Evolutionary conservation across 2,113 vertebrate species (phyloP).

Genomic region (Neogale vison): DNA sequence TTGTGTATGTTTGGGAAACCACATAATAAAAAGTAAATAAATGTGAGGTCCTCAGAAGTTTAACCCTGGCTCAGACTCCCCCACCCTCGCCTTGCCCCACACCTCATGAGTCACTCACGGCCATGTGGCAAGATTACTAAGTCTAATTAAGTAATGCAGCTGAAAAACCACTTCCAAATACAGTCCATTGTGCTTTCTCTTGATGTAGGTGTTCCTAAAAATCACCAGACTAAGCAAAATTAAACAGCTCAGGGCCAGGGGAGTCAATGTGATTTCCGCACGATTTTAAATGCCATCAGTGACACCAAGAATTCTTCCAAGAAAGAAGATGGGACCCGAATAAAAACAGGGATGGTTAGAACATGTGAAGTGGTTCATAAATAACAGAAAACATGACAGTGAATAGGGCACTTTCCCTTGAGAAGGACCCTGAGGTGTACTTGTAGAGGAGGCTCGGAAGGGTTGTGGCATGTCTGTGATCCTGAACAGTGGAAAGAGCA

Average conservation of each 20-base stretch:
- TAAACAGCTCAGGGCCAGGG: neutral
- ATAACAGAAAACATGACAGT: neutral
- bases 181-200: neutral
- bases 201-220: neutral
- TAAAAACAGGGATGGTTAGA: neutral
- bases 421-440: neutral
- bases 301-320: neutral
- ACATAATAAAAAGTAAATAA: neutral
- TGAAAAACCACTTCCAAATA: neutral
- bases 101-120: neutral
- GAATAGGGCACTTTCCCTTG: neutral
- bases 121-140: neutral
- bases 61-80: neutral
- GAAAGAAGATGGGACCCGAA: neutral
- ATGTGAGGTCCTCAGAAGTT: neutral
- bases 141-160: neutral
- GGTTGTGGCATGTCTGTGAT: neutral
- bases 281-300: neutral
- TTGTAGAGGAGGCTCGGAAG: neutral
- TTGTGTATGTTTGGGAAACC: neutral
- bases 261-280: neutral
- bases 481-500: rapidly evolving
- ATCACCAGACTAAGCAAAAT: neutral
- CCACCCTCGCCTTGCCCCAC: too few relatives aligned
- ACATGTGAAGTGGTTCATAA: neutral